Evolutionary conservation across 2,888 invertebrate species (phyloP), one percentile per base, ranked within the genome.

Genomic region (Serripes groenlandicus): DNA sequence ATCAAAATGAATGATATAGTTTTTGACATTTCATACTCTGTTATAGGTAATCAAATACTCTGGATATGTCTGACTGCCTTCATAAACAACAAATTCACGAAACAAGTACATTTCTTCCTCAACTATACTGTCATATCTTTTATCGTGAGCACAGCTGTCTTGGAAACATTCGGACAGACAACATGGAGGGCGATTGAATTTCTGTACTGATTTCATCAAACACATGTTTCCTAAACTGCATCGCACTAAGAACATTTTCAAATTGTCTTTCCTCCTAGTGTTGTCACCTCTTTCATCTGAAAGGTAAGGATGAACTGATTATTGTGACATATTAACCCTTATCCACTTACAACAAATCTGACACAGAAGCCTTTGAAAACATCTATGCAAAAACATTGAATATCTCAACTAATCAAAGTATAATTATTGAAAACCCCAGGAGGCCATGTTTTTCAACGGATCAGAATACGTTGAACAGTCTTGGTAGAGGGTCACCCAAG

Each of bases 41-140:
- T 82, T 71, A 64, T 90, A 90, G 18, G 90, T 88, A 11, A 90
- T 87, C 52, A 90, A 62, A 77, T 90, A 90, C 60, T 90, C 90
- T 9, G 90, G 89, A 70, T 90, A 90, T 0, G 78, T 80, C 37
- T 86, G 83, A 23, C 79, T 75, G 11, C 75, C 76, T 23, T 88
- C 86, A 54, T 90, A 90, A 11, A 90, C 83, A 49, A 89, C 85
- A 85, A 90, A 90, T 64, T 90, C 89, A 52, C 90, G 75, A 73
- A 90, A 90, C n/a, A 89, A 76, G 74, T 83, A 89, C 1, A 28
- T 32, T 23, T 77, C 87, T 62, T 89, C 88, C 2, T 78, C 87
- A 9, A 90, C 81, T 21, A 90, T 85, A 66, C 88, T 87, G 79
- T 90, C 84, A 80, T 79, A 88, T 75, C 84, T 54, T 5, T 87